phyloP scores from a whole-genome alignment of 2,113 vertebrate genomes.

The Procavia capensis region DNA sequence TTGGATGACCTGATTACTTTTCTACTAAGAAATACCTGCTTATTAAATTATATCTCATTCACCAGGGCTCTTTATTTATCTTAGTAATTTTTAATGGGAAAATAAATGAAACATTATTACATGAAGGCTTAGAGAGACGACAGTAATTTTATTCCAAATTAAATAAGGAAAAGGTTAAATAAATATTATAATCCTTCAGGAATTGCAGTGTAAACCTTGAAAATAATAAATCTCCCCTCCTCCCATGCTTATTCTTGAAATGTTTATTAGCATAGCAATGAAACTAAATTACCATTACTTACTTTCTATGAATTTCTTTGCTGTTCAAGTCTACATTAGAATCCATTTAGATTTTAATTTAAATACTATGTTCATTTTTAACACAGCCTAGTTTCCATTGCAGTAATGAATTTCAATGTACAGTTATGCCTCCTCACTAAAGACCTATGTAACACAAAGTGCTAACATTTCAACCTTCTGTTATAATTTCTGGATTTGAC shows the following conservation, averaged over 20 bases:
- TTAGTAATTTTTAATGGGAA: constrained; percentile 75
- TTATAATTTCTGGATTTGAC: not conserved
- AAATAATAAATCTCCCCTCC: constrained; percentile 26
- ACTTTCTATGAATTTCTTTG: constrained; percentile 28
- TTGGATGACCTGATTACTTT: constrained; percentile 64
- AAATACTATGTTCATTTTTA: not conserved
- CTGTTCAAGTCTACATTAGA: constrained; percentile 42
- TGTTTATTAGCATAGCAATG: constrained; percentile 36
- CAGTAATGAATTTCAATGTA: not conserved
- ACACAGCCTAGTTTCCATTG: not conserved
- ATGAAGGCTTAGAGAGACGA: constrained; percentile 68
- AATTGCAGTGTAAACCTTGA: constrained; percentile 48
- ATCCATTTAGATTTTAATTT: constrained; percentile 5
- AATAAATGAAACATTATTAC: constrained; percentile 69
- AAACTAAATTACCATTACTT: constrained; percentile 32
- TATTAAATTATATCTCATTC: constrained; percentile 72
- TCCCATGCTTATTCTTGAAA: constrained; percentile 48
- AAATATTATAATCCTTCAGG: constrained; percentile 54
- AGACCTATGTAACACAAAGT: not conserved
- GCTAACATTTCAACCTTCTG: not conserved
- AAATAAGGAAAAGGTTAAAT: constrained; percentile 70
- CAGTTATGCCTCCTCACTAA: not conserved
- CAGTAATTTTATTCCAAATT: constrained; percentile 74
- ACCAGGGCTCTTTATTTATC: constrained; percentile 61
- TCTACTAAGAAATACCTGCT: constrained; percentile 63